These are phyloP conservation scores for Hydrotaea diabolus DNA, from an alignment of 2,888 invertebrate genomes.

Conservation along the genomic window DNA sequence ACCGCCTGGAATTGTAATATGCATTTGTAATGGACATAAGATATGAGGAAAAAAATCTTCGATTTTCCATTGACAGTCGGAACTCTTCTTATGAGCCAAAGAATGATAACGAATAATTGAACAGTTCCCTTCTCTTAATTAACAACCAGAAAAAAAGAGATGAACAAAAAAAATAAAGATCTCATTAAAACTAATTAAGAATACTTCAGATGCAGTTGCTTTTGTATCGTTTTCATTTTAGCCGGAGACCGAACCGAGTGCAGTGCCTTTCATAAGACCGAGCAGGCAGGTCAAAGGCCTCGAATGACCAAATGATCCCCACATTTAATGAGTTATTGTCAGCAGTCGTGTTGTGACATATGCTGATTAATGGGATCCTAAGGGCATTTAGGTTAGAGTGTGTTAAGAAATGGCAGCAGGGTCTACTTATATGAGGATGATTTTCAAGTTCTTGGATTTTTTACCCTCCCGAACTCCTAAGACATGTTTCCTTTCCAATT, in stretches of 20 bases:
- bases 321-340: too few species aligned
- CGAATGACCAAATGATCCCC: too few species aligned
- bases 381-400: too few species aligned
- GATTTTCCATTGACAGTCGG: background rate
- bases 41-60: background rate
- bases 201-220: constrained; percentile 50
- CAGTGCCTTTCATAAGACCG: constrained; percentile 12
- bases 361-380: too few species aligned
- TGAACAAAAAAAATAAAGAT: background rate
- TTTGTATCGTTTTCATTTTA: background rate
- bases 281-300: too few species aligned
- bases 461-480: too few species aligned
- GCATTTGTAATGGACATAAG: background rate
- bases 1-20: background rate
- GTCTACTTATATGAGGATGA: too few species aligned
- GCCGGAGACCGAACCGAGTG: background rate
- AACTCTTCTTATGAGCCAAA: constrained; percentile 19
- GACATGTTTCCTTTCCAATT: too few species aligned
- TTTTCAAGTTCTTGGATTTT: too few species aligned
- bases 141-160: background rate
- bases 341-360: too few species aligned
- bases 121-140: constrained; percentile 47
- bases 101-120: constrained; percentile 30
- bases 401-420: too few species aligned
- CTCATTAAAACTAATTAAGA: constrained; percentile 62